These are phyloP conservation scores for Anorthoa munda DNA, from an alignment of 2,888 invertebrate species.

Conservation along the genomic window DNA sequence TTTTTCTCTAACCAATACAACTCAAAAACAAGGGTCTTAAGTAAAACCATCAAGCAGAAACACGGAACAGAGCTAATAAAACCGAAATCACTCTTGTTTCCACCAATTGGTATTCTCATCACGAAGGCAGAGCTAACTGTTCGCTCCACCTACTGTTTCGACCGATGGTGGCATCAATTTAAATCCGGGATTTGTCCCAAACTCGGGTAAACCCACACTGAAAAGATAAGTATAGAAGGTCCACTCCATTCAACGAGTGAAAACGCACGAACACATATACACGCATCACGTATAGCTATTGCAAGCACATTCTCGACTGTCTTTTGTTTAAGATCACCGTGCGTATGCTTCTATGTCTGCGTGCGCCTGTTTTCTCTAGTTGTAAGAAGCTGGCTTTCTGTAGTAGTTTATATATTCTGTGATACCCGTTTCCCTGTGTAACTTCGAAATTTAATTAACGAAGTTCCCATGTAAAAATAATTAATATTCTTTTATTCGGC, in stretches of 20 bases:
- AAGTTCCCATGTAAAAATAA: conserved; percentile 29
- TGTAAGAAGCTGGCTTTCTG: conserved; percentile 9
- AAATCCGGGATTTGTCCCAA: conserved; percentile 25
- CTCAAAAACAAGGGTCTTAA: not conserved
- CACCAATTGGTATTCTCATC: conserved; percentile 53
- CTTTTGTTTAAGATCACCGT: not conserved
- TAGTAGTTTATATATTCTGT: not conserved
- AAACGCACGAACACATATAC: not conserved
- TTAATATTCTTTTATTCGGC: conserved; percentile 46
- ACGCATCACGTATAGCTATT: not conserved
- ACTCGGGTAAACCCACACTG: not conserved
- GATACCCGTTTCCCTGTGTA: conserved; percentile 30
- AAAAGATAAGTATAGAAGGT: not conserved
- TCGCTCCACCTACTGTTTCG: conserved; percentile 10
- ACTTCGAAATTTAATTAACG: conserved; percentile 57
- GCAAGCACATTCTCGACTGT: not conserved
- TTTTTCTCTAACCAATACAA: not conserved
- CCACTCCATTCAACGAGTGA: not conserved
- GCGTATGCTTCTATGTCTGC: not conserved
- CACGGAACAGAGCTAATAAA: conserved; percentile 23
- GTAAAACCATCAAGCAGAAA: not conserved
- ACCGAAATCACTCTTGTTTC: conserved; percentile 39
- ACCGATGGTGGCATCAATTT: conserved; percentile 38
- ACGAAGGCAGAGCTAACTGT: conserved; percentile 45
- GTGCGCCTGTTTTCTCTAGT: not conserved